Evolutionary conservation across 2,888 invertebrate genomes (phyloP).

Genomic region (Harpalus rufipes): DNA sequence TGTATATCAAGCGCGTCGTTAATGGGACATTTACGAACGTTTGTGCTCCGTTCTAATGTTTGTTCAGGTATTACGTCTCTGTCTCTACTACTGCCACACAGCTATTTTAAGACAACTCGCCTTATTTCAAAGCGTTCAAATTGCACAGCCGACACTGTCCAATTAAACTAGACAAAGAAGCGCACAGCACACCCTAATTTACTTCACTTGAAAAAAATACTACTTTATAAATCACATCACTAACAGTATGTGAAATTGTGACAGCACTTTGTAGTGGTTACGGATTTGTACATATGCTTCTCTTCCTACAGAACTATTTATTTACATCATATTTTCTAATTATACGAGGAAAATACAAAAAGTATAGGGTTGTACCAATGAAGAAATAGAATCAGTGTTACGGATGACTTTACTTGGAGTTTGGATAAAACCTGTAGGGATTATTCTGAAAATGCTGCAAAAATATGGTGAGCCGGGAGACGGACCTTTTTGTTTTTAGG

Average conservation of each 20-base stretch:
- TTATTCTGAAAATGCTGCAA: too few species aligned
- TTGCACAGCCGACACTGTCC: slow-evolving; percentile 13
- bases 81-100: slow-evolving; percentile 4
- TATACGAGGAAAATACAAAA: too few species aligned
- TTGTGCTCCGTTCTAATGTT: slow-evolving; percentile 27
- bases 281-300: too few species aligned
- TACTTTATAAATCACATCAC: neutral
- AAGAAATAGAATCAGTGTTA: too few species aligned
- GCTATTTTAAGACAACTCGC: slow-evolving; percentile 38
- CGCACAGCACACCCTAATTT: neutral
- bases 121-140: slow-evolving; percentile 15
- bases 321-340: too few species aligned
- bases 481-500: too few species aligned
- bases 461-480: too few species aligned
- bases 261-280: too few species aligned
- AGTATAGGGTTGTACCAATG: too few species aligned
- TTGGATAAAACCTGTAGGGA: too few species aligned
- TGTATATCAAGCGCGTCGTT: slow-evolving; percentile 39
- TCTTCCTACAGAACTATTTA: too few species aligned
- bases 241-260: neutral
- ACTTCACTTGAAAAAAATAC: neutral
- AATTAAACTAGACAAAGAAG: slow-evolving; percentile 22
- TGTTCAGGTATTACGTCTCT: slow-evolving; percentile 37
- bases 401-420: too few species aligned
- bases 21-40: slow-evolving; percentile 45